These are phyloP conservation scores for Cettia cetti DNA, from an alignment of 2,113 vertebrate species.

Conservation along the genomic window DNA sequence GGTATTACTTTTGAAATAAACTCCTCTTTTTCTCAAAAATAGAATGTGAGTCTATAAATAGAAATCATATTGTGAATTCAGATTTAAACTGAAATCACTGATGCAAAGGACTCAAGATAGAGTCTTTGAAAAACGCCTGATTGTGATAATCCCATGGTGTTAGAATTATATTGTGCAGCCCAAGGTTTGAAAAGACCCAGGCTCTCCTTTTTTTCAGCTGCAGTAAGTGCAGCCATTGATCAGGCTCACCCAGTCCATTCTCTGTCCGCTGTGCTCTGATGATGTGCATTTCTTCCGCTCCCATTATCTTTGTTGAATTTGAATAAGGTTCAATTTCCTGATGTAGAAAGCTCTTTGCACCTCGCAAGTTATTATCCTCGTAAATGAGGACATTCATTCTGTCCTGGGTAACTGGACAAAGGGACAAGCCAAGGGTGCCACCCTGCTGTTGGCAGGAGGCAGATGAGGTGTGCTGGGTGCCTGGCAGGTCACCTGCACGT, in stretches of 20 bases:
- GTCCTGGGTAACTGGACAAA: not conserved
- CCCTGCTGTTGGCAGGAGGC: not conserved
- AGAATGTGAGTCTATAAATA: not conserved
- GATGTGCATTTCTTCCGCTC: not conserved
- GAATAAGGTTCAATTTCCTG: constrained; percentile 40
- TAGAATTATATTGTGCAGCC: not conserved
- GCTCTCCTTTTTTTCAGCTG: not conserved
- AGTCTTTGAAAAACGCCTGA: not conserved
- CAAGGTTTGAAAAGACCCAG: not conserved
- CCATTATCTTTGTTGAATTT: not conserved
- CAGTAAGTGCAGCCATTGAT: not conserved
- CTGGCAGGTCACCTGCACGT: accelerated
- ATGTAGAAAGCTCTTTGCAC: not conserved
- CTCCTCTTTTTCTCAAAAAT: not conserved
- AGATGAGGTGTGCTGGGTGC: not conserved
- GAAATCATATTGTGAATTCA: not conserved
- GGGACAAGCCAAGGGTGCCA: not conserved
- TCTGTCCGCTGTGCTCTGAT: not conserved
- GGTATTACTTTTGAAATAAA: constrained; percentile 18
- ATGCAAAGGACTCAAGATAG: not conserved
- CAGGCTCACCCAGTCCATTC: not conserved
- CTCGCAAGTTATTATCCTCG: not conserved
- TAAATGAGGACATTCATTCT: not conserved
- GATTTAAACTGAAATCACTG: not conserved
- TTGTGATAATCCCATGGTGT: not conserved